Percentiles rank a stretch among this genome's conserved stretches.
phyloP scores from a whole-genome alignment of 1,140 invertebrate species.

The Trichoplusia ni region DNA sequence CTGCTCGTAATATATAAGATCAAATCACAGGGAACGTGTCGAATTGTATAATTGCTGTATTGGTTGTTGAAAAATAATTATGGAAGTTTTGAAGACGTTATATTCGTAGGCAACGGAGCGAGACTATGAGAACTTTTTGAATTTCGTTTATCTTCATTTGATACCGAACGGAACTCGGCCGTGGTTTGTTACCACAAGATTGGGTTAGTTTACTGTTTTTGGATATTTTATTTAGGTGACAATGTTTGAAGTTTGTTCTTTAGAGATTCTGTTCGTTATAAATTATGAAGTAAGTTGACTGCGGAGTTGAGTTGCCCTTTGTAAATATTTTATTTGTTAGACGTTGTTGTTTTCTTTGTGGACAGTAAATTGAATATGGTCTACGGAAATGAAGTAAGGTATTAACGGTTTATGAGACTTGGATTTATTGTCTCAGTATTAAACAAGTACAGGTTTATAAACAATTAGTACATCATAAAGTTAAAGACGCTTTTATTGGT shows the following conservation, averaged over 20 bases:
- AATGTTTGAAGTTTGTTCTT: not conserved
- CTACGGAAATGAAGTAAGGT: no score
- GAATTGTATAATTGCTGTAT: constrained; percentile 77
- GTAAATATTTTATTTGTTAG: no score
- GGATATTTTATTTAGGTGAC: constrained; percentile 30
- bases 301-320: no score
- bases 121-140: constrained; percentile 75
- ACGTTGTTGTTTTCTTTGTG: no score
- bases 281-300: not conserved
- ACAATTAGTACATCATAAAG: no score
- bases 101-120: constrained; percentile 69
- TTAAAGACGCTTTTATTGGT: no score
- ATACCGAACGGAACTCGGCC: constrained; percentile 63
- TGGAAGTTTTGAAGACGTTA: constrained; percentile 66
- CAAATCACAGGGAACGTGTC: constrained; percentile 67
- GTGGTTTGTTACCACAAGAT: constrained; percentile 66
- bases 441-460: no score
- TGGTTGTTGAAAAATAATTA: constrained; percentile 76
- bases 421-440: no score
- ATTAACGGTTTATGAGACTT: no score
- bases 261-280: not conserved
- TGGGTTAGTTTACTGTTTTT: constrained; percentile 42
- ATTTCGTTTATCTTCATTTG: constrained; percentile 74
- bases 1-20: constrained; percentile 55
- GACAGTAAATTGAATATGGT: no score